Evolutionary conservation across 2,113 vertebrate species (phyloP).

Genomic region (Phoxinus phoxinus): DNA sequence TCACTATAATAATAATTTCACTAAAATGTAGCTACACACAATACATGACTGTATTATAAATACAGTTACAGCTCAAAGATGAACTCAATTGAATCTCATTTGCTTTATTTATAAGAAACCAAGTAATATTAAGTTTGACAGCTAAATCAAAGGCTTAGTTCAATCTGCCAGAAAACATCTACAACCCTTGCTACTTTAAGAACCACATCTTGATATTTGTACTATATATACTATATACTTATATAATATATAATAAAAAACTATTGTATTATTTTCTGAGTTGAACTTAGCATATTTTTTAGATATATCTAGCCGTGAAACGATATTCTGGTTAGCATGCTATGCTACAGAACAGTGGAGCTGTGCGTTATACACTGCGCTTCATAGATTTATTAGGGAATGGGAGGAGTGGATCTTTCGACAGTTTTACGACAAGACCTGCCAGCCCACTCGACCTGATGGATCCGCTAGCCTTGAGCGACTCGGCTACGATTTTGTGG

Average conservation of each 20-base stretch:
- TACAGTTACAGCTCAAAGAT: background rate
- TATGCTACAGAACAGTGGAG: background rate
- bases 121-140: background rate
- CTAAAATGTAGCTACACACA: background rate
- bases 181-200: background rate
- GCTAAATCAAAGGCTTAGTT: background rate
- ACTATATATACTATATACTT: no score
- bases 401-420: slow-evolving; percentile 32
- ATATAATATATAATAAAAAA: no score
- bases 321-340: background rate
- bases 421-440: slow-evolving; percentile 22
- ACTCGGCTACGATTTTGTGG: background rate
- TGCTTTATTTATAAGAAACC: background rate
- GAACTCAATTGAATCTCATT: background rate
- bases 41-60: background rate
- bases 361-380: background rate
- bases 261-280: background rate
- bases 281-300: background rate
- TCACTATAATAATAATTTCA: background rate
- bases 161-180: background rate
- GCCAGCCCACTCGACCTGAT: slow-evolving; percentile 14
- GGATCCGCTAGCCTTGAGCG: background rate
- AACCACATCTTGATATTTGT: background rate
- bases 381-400: slow-evolving; percentile 8
- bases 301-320: background rate